These are phyloP conservation scores for Rhagonycha lutea DNA, from an alignment of 2,888 invertebrate species.

Conservation along the genomic window DNA sequence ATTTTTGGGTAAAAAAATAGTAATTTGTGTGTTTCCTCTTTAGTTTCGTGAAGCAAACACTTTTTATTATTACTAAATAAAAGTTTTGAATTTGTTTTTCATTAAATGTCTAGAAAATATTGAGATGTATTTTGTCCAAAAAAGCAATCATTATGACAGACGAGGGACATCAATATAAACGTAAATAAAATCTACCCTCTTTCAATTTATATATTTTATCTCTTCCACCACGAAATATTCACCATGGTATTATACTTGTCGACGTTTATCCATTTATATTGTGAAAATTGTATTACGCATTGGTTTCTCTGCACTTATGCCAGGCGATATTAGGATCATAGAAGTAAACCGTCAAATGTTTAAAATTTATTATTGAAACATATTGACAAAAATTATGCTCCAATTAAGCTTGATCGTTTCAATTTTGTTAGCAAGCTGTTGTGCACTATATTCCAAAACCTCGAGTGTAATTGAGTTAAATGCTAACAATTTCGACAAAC, in stretches of 20 bases:
- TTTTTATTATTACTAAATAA: not conserved
- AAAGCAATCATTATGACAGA: constrained; percentile 1
- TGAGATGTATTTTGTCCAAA: not conserved
- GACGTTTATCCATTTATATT: constrained; percentile 4
- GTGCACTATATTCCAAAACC: constrained; percentile 67
- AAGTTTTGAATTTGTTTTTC: not conserved
- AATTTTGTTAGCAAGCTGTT: constrained; percentile 41
- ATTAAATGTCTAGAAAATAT: not conserved
- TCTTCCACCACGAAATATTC: constrained; percentile 22
- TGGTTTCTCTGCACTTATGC: not conserved
- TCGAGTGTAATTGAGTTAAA: constrained; percentile 85
- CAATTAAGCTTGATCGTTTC: not conserved
- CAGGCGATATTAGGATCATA: not conserved
- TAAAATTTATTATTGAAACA: not conserved
- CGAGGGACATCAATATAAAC: constrained; percentile 2
- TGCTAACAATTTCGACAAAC: constrained; percentile 82
- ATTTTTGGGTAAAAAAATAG: too few species aligned
- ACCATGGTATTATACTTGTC: constrained; percentile 15
- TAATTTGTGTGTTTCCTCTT: not conserved
- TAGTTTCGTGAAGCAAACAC: not conserved
- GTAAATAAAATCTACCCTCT: constrained; percentile 19
- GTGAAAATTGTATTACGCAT: not conserved
- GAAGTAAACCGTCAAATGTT: not conserved
- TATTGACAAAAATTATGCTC: not conserved
- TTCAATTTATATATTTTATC: constrained; percentile 28